Conservation (phyloP, 2,888 invertebrate species). For the Macroteleia sp. region DNA sequence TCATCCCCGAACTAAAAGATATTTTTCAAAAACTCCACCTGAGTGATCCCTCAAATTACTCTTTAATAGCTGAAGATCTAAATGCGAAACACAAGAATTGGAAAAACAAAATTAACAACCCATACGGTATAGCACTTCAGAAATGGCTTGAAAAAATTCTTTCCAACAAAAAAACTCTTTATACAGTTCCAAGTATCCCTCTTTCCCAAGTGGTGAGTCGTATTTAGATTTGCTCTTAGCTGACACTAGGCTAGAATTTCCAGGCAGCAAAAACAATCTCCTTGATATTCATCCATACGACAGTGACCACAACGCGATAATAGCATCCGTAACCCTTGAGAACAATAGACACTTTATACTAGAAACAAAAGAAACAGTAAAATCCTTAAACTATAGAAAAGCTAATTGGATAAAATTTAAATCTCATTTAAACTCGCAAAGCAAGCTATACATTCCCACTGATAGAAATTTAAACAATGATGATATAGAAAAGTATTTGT, state of each 20-base stretch:
- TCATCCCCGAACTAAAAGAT: conserved; percentile 28
- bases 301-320: conserved; percentile 5
- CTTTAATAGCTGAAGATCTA: conserved; percentile 54
- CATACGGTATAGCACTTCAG: conserved; percentile 3
- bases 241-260: conserved; percentile 31
- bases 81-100: conserved; percentile 58
- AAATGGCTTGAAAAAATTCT: conserved; percentile 23
- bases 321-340: neutral
- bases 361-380: too few relatives aligned
- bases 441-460: neutral
- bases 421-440: neutral
- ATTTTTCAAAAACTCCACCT: conserved; percentile 27
- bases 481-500: conserved; percentile 5
- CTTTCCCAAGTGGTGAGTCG: conserved; percentile 29
- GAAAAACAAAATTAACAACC: conserved; percentile 29
- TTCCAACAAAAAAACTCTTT: conserved; percentile 14
- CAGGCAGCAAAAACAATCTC: neutral
- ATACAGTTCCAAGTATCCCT: conserved; percentile 23
- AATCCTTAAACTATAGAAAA: neutral
- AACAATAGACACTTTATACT: neutral
- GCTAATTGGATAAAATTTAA: conserved; percentile 5
- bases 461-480: conserved; percentile 5
- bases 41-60: conserved; percentile 30
- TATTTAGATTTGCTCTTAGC: conserved; percentile 41
- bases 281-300: neutral